Evolutionary conservation across 2,113 vertebrate species (phyloP).

Genomic region (Petromus typicus): DNA sequence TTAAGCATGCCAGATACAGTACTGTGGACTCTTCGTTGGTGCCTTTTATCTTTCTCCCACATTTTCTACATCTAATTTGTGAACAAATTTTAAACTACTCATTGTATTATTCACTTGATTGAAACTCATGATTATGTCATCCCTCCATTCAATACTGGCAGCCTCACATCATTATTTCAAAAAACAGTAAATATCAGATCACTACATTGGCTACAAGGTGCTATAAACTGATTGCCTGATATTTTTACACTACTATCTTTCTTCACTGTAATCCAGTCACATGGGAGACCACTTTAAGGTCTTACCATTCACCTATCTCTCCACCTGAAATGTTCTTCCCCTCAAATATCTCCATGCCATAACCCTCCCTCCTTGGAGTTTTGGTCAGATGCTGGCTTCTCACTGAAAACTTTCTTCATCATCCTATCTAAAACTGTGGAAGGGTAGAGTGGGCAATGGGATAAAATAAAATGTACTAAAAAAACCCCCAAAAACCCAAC

Average conservation of each 20-base stretch:
- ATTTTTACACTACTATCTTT: background rate
- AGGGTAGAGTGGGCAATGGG: too few relatives aligned
- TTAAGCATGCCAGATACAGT: background rate
- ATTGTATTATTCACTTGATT: background rate
- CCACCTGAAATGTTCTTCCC: background rate
- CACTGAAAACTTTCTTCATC: background rate
- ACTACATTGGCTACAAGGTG: background rate
- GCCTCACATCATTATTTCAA: conserved; percentile 16
- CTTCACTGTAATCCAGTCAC: background rate
- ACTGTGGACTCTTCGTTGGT: background rate
- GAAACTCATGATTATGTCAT: background rate
- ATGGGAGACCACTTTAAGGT: background rate
- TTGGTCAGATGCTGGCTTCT: background rate
- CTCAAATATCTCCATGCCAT: background rate
- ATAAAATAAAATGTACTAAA: too few relatives aligned
- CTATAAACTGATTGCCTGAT: background rate
- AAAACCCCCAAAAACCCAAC: too few relatives aligned
- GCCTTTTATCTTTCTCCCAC: background rate
- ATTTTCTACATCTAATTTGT: background rate
- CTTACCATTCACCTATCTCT: background rate
- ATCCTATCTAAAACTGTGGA: background rate
- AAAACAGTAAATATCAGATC: conserved; percentile 13
- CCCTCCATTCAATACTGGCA: background rate
- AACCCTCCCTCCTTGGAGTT: background rate
- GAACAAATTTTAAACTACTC: background rate